phyloP scores from a whole-genome alignment of 2,113 vertebrate genomes.

The Muscicapa adusta region DNA sequence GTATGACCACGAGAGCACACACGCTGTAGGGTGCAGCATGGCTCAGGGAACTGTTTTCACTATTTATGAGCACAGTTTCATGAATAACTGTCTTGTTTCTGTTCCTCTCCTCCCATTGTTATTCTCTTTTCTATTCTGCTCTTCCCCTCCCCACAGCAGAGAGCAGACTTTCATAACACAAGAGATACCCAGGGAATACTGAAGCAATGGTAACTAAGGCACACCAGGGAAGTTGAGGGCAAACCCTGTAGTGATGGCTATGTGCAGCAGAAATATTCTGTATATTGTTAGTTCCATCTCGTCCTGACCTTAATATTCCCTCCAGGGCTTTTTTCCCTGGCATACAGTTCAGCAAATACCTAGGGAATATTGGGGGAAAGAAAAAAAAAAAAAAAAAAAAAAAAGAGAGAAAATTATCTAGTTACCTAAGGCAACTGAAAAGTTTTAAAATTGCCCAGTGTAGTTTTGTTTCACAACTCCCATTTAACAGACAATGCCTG shows the following conservation, averaged over 20 bases:
- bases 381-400: not conserved
- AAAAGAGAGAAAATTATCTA: conserved; percentile 5
- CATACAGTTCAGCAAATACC: conserved; percentile 11
- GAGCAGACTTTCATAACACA: not conserved
- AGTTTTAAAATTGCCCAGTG: conserved; percentile 28
- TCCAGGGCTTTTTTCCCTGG: conserved; percentile 49
- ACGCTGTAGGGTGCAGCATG: not conserved
- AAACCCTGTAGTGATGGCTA: not conserved
- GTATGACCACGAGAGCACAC: not conserved
- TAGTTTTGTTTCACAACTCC: conserved; percentile 33
- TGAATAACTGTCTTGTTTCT: not conserved
- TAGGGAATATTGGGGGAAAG: not conserved
- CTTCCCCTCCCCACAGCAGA: not conserved
- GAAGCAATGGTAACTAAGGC: conserved; percentile 27
- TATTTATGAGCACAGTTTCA: not conserved
- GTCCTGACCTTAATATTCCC: conserved; percentile 33
- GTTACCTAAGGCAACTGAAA: conserved; percentile 59
- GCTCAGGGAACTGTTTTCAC: not conserved
- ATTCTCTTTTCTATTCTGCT: conserved; percentile 24
- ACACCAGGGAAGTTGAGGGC: not conserved
- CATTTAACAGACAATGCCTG: conserved; percentile 46
- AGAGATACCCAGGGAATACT: conserved; percentile 38
- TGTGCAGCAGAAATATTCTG: conserved; percentile 26
- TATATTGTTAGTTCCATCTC: conserved; percentile 37
- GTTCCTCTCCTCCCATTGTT: not conserved